Evolutionary conservation across 2,113 vertebrate species (phyloP).

Genomic region (Galeopterus variegatus): DNA sequence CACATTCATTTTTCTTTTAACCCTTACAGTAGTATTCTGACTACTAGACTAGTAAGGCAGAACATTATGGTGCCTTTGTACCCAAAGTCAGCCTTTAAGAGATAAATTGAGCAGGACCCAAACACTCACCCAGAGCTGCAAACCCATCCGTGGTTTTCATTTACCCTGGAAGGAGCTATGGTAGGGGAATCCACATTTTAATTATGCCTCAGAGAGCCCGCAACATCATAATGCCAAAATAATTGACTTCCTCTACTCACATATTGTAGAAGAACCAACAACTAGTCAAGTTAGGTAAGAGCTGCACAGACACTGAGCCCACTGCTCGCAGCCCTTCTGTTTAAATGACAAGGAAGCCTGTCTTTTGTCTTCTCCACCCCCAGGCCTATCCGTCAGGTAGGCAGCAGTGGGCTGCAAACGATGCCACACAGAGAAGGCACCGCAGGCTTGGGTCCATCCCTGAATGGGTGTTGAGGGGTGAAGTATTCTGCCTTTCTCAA

Average conservation of each 20-base stretch:
- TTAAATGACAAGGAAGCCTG: neutral
- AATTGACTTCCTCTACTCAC: neutral
- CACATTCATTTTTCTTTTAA: constrained; percentile 48
- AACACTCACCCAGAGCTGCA: neutral
- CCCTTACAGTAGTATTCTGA: neutral
- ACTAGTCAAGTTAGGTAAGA: too few species aligned
- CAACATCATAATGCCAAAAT: neutral
- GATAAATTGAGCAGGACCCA: neutral
- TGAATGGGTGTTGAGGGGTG: too few species aligned
- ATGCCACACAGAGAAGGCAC: neutral
- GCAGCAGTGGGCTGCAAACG: neutral
- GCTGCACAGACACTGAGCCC: neutral
- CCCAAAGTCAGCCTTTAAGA: neutral
- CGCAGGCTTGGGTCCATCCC: neutral
- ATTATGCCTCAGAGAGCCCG: neutral
- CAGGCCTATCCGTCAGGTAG: neutral
- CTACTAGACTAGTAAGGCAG: neutral
- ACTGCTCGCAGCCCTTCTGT: neutral
- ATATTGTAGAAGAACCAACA: neutral
- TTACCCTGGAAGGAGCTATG: neutral
- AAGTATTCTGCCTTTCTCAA: neutral
- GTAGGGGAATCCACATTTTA: neutral
- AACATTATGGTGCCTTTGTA: neutral
- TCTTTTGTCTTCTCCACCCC: neutral
- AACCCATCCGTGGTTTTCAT: neutral